phyloP scores from a whole-genome alignment of 2,888 invertebrate species.

The Cryptus armator region DNA sequence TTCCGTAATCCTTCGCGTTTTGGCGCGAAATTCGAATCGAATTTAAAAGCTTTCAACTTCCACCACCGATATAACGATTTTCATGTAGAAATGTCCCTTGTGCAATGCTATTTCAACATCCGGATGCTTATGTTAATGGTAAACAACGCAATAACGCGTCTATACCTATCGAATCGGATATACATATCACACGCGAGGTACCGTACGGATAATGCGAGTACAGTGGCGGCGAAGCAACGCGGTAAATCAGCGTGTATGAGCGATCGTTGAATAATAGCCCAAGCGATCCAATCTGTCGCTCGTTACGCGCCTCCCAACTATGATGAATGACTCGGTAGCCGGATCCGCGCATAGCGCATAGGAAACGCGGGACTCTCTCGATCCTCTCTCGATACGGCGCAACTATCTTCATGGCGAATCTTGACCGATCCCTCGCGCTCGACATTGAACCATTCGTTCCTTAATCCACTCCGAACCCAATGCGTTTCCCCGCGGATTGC shows the following conservation, averaged over 20 bases:
- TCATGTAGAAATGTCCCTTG: neutral
- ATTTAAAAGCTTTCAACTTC: neutral
- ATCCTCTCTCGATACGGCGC: slow-evolving; percentile 49
- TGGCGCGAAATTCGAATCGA: too few species aligned
- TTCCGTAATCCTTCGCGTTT: too few species aligned
- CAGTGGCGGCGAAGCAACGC: slow-evolving; percentile 29
- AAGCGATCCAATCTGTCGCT: slow-evolving; percentile 77
- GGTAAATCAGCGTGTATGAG: slow-evolving; percentile 64
- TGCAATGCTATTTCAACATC: neutral
- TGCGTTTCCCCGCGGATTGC: neutral
- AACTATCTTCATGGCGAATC: slow-evolving; percentile 60
- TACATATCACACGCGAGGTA: neutral
- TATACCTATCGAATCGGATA: neutral
- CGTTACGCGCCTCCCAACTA: slow-evolving; percentile 76
- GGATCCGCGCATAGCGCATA: slow-evolving; percentile 41
- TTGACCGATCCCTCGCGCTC: slow-evolving; percentile 33
- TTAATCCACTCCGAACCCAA: slow-evolving; percentile 48
- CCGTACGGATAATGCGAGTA: neutral
- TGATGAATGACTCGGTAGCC: slow-evolving; percentile 73
- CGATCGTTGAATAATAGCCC: slow-evolving; percentile 77
- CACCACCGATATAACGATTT: neutral
- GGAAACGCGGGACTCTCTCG: neutral
- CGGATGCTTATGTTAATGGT: neutral
- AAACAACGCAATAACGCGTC: neutral
- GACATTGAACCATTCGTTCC: slow-evolving; percentile 61